Base-by-base conservation (phyloP, 2,888 invertebrate species). In the Chydorus sphaericus region DNA sequence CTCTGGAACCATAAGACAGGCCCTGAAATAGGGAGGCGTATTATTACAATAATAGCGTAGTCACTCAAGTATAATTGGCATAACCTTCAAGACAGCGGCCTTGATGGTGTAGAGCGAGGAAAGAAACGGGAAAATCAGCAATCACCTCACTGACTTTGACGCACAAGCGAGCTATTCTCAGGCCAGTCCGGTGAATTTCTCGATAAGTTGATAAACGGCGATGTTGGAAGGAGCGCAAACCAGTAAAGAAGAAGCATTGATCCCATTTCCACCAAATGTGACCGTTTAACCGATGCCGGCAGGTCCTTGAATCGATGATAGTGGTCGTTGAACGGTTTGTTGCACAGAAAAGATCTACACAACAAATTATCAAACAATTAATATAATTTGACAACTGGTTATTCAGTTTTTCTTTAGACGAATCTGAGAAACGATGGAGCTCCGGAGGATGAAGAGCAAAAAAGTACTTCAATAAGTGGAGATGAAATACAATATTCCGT, bases 151-250 rank as follows among this genome's bases (percentile, higher is more conserved):
- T 79, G 0, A 93, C 92, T 70, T 98, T 97, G 30, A 98, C 97
- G 71, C 96, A 97, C 10, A 99, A 77, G 1, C 98, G 77, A 3
- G 98, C 93, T 4, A 73, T 77, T 71, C 94, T 97, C 39, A 99
- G 75, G 50, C 96, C 97, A 6, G 97, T 97, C 62, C 85, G 80
- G 70, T 98, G 97, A 55, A 99, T 97, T 98, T 98, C 70, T 97
- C 97, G 0, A 98, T 97, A 18, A 99, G 76, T 66, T 99, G 98
- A 71, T 99, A 98, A 0, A 98, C 98, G 26, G 98, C 98, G 1
- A 97, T 98, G 71, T 99, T 99, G 59, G 93, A 94, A 0, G 98
- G 98, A 0, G 98, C 97, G 69, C 98, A 98, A 0, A 99, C 98
- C 2, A 99, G 75, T 0, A 98, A 94, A 36, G 75, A 1, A 98